phyloP scores from a whole-genome alignment of 2,888 invertebrate genomes.

The Isoperla grammatica region DNA sequence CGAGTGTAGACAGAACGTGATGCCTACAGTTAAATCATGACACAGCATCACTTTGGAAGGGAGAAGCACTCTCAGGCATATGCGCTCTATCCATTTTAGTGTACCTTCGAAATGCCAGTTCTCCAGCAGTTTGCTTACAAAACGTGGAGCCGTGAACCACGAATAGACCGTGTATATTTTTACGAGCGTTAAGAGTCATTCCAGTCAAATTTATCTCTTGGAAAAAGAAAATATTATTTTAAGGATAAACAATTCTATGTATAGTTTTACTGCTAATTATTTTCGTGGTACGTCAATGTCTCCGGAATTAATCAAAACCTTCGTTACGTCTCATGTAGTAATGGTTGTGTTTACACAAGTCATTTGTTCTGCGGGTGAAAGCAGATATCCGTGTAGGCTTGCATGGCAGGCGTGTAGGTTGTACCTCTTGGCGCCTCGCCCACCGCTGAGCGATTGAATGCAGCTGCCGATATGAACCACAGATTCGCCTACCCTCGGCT shows the following conservation, averaged over 20 bases:
- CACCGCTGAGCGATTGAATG: conserved; percentile 20
- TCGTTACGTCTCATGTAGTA: background rate
- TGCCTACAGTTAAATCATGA: no score
- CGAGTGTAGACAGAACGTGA: no score
- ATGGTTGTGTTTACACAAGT: background rate
- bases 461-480: conserved; percentile 16
- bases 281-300: background rate
- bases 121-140: no score
- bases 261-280: conserved; percentile 10
- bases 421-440: conserved; percentile 17
- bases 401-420: background rate
- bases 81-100: no score
- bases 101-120: no score
- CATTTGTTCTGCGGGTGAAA: background rate
- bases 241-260: conserved; percentile 13
- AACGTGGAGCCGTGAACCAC: background rate
- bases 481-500: conserved; percentile 15
- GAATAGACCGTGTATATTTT: conserved; percentile 17
- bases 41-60: background rate
- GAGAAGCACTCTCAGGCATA: no score
- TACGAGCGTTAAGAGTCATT: conserved; percentile 13
- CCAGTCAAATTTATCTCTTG: conserved; percentile 7
- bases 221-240: conserved; percentile 15
- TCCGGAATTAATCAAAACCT: background rate
- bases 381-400: background rate